These are phyloP conservation scores for Blastomussa wellsi DNA, from an alignment of 92 coral and sea anemone species.

Conservation along the genomic window DNA sequence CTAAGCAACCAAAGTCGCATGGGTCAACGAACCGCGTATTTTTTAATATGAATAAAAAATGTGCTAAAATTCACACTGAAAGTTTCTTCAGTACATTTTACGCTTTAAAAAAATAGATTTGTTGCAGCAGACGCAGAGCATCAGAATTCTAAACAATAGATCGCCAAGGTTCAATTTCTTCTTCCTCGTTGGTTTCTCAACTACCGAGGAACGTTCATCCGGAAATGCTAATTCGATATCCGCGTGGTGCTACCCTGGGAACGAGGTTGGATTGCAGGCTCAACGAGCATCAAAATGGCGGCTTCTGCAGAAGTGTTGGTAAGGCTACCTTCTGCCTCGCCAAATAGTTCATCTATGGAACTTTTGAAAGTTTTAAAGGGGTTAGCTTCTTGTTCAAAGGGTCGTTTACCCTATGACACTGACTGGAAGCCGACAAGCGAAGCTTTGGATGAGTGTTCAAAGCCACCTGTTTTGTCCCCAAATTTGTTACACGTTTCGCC, in stretches of 20 bases:
- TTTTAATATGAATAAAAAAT: not conserved
- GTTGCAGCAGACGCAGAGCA: not conserved
- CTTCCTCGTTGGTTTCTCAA: not conserved
- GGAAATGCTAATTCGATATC: conserved; percentile 10
- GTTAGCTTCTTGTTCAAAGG: conserved; percentile 70
- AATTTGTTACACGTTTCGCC: not conserved
- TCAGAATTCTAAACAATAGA: not conserved
- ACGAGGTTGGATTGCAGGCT: no score
- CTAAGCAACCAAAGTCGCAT: conserved; percentile 29
- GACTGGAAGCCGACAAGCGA: conserved; percentile 64
- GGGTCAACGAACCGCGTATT: not conserved
- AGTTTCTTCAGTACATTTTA: not conserved
- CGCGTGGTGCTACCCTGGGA: no score
- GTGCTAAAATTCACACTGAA: not conserved
- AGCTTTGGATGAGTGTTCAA: conserved; percentile 57
- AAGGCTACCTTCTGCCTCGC: not conserved
- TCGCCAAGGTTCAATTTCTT: no score
- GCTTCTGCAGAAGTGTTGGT: not conserved
- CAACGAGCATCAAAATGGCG: conserved; percentile 34
- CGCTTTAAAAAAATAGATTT: not conserved
- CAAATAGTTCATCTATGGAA: not conserved
- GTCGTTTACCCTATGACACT: conserved; percentile 66
- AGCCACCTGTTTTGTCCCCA: conserved; percentile 17
- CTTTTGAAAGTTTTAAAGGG: conserved; percentile 49
- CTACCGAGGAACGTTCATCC: not conserved